Evolutionary conservation across 2,113 vertebrate species (phyloP).

Genomic region (Peucedramus taeniatus): DNA sequence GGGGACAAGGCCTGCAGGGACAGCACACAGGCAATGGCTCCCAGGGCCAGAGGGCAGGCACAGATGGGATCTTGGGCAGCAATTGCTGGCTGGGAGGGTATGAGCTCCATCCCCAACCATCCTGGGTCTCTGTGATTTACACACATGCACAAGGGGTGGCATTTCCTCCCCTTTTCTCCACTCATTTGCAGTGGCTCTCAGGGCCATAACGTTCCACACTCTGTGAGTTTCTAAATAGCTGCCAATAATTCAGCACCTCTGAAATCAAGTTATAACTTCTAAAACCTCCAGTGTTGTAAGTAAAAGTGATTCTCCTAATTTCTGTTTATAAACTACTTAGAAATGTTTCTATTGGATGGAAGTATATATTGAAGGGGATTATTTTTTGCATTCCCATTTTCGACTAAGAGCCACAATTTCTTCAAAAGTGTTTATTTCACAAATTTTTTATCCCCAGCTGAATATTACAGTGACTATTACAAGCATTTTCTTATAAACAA

Average conservation of each 20-base stretch:
- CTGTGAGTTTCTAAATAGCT: not conserved
- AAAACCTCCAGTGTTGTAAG: not conserved
- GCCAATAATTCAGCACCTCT: not conserved
- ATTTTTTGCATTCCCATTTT: not conserved
- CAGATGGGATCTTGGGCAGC: not conserved
- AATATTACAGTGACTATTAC: conserved; percentile 62
- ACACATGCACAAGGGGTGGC: rapidly evolving
- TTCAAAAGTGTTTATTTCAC: conserved; percentile 75
- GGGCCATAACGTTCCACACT: rapidly evolving
- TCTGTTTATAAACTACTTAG: not conserved
- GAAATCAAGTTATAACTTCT: not conserved
- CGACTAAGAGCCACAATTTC: not conserved
- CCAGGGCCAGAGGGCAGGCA: not conserved
- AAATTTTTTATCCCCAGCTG: conserved; percentile 53
- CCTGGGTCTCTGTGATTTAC: not conserved
- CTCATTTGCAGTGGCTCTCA: not conserved
- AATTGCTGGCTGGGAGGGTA: not conserved
- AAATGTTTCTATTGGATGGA: not conserved
- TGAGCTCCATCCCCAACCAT: not conserved
- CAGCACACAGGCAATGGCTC: not conserved
- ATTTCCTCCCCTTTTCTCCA: not conserved
- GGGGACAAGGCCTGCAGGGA: not conserved
- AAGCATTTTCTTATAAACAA: conserved; percentile 66
- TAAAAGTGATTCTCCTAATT: not conserved
- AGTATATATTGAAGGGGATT: not conserved